Base-by-base conservation (phyloP, 2,888 invertebrate genomes). In the Margaritifera margaritifera region DNA sequence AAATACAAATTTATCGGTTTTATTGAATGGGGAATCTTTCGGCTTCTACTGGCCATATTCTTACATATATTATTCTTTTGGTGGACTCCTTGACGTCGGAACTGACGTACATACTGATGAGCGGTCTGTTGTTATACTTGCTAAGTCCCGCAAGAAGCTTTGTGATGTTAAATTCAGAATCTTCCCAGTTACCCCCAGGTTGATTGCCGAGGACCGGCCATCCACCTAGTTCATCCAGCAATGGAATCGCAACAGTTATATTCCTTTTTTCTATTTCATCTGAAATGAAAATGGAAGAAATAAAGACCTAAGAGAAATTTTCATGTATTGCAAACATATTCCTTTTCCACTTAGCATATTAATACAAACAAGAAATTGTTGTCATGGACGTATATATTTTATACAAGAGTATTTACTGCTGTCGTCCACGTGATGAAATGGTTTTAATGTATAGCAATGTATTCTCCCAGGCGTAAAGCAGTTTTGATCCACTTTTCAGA, bases 61-160 rank as follows among this genome's bases (percentile, higher is more conserved):
- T 78, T 86, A 96, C 96, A 93, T 96, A 95, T 84, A 97, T 92
- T 88, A 96, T 94, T 91, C 96, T 94, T 81, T 93, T 92, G 51
- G 95, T 94, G 75, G 96, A 96, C 90, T 97, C 95, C 90, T 95
- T 96, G 90, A 96, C 95, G 89, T 97, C 96, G 0, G 96, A 94
- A 4, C 95, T 95, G 76, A 96, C 94, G 72, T 75, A 82, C 18
- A 83, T 67, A 57, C 76, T 66, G 55, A 88, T 72, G 0, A 89
- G 66, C 8, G 86, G 80, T n/a, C 68, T 31, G 84, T 95, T 95
- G 89, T 96, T 96, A 86, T 93, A 95, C 67, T 95, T 92, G 0
- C 68, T 42, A 20, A 90, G 79, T 18, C 73, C 80, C 4, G 94
- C 95, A 86, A 95, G 93, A 6, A 87, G 73, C n/a, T 78, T 71